These are phyloP conservation scores for Pontoporia blainvillei DNA, from an alignment of 2,113 vertebrate species.

Conservation along the genomic window DNA sequence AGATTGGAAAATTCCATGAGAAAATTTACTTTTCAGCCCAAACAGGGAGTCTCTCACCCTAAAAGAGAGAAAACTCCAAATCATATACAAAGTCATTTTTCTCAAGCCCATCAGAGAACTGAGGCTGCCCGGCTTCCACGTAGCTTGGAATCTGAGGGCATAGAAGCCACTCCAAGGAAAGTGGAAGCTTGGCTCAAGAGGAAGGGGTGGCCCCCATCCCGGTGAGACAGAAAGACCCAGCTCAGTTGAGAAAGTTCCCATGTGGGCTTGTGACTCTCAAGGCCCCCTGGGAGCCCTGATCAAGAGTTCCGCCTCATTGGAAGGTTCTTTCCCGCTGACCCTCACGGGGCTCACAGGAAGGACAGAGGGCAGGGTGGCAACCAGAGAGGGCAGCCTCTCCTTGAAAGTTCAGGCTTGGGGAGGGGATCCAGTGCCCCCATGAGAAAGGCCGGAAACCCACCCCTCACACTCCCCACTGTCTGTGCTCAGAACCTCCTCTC, in stretches of 20 bases:
- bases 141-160: not conserved
- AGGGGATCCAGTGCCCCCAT: not conserved
- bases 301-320: not conserved
- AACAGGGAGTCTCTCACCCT: not conserved
- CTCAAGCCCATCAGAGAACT: not conserved
- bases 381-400: not conserved
- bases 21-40: not conserved
- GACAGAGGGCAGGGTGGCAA: not conserved
- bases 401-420: rapidly evolving
- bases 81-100: not conserved
- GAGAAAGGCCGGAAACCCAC: constrained; percentile 16
- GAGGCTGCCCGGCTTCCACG: not conserved
- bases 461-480: not conserved
- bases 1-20: not conserved
- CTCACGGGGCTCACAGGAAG: not conserved
- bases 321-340: not conserved
- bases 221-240: not conserved
- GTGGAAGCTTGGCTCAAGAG: not conserved
- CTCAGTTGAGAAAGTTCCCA: not conserved
- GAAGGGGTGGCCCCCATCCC: not conserved
- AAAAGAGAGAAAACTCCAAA: not conserved
- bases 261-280: not conserved
- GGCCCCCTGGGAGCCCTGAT: not conserved
- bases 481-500: not conserved
- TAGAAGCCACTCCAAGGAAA: not conserved